A percentile compares a stretch with the other conserved stretches of the same genome.
These are phyloP conservation scores for Seladonia tumulorum DNA, from an alignment of 2,888 invertebrate species.

Conservation along the genomic window DNA sequence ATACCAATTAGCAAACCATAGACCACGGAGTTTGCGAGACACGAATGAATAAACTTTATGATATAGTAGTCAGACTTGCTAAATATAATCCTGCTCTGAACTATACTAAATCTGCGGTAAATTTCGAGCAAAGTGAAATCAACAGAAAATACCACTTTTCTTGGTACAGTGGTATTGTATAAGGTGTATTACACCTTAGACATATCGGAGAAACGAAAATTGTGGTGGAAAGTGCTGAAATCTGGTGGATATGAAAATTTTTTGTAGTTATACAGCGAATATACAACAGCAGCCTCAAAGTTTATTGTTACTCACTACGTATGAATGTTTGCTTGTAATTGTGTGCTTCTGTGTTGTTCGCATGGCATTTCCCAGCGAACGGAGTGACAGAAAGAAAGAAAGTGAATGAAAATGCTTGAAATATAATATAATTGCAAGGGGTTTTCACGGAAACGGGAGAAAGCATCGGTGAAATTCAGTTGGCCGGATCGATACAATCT, in stretches of 20 bases:
- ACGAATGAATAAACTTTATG: background rate
- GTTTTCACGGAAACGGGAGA: background rate
- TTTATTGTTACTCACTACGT: background rate
- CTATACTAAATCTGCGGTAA: background rate
- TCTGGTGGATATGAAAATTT: too few species aligned
- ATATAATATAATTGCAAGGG: background rate
- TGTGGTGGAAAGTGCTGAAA: too few species aligned
- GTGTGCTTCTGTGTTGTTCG: background rate
- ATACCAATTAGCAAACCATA: slow-evolving; percentile 1
- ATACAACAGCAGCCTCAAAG: too few species aligned
- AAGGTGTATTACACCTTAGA: too few species aligned
- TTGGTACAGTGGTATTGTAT: too few species aligned
- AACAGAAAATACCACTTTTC: background rate
- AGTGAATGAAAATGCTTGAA: background rate
- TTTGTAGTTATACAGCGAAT: too few species aligned
- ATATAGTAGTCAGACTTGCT: background rate
- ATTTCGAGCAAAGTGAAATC: background rate
- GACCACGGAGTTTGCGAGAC: background rate
- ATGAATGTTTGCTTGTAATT: background rate
- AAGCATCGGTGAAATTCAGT: background rate
- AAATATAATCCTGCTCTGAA: background rate
- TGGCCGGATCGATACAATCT: slow-evolving; percentile 30
- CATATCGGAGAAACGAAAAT: background rate
- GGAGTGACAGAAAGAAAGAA: background rate
- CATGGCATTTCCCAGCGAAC: background rate